Evolutionary conservation across 2,113 vertebrate genomes (phyloP).

Genomic region (Mastomys natalensis): DNA sequence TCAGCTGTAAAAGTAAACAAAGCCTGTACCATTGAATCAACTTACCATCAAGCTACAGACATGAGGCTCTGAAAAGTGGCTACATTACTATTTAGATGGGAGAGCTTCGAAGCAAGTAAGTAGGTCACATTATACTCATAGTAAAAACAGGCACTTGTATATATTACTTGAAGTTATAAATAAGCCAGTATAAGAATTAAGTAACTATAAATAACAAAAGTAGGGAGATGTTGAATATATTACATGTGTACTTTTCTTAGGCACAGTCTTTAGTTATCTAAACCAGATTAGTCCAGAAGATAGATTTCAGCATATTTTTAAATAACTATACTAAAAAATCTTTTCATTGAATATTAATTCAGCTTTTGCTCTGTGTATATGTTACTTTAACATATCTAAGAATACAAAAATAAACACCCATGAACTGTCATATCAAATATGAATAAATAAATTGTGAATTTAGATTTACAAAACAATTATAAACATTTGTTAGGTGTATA

Average conservation of each 20-base stretch:
- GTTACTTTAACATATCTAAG: constrained; percentile 31
- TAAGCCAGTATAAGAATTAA: not conserved
- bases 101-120: not conserved
- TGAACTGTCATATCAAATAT: not conserved
- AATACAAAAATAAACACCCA: not conserved
- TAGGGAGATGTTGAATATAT: constrained; percentile 15
- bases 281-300: constrained; percentile 7
- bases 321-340: not conserved
- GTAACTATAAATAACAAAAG: constrained; percentile 38
- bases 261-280: constrained; percentile 10
- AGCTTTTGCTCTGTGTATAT: not conserved
- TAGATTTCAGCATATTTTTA: constrained; percentile 30
- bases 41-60: not conserved
- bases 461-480: constrained; percentile 14
- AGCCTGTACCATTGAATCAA: not conserved
- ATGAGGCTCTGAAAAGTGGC: not conserved
- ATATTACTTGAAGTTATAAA: not conserved
- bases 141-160: not conserved
- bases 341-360: constrained; percentile 19
- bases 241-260: constrained; percentile 12
- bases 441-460: not conserved
- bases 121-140: not conserved
- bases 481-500: not conserved
- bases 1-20: not conserved
- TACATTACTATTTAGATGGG: constrained; percentile 16